phyloP scores from a whole-genome alignment of 1,140 invertebrate genomes.

The Saccostrea glomerata region DNA sequence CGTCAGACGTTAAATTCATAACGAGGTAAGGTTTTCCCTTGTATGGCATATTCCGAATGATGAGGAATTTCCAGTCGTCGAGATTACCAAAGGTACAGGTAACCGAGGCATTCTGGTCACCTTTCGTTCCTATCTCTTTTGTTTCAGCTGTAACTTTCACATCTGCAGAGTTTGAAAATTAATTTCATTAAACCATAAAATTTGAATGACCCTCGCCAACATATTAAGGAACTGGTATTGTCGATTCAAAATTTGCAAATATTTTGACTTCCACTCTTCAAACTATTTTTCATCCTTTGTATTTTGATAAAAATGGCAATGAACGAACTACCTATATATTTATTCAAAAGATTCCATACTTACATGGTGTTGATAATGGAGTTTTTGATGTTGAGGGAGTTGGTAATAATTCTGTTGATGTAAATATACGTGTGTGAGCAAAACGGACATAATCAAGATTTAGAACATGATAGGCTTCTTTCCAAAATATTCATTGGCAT shows the following conservation, averaged over 20 bases:
- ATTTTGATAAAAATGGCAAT: no score
- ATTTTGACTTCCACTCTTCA: no score
- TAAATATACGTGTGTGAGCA: neutral
- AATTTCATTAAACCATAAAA: neutral
- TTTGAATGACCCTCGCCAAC: neutral
- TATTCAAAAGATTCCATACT: neutral
- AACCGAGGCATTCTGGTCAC: slow-evolving; percentile 4
- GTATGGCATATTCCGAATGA: neutral
- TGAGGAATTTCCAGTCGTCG: slow-evolving; percentile 10
- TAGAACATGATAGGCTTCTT: neutral
- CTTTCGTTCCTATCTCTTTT: neutral
- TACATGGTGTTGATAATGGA: neutral
- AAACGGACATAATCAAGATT: neutral
- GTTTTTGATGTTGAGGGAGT: neutral
- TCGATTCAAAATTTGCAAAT: no score
- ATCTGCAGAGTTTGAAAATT: neutral
- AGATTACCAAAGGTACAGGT: neutral
- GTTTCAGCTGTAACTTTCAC: neutral
- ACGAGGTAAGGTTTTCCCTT: slow-evolving; percentile 19
- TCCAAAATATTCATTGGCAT: neutral
- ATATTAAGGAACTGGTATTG: neutral
- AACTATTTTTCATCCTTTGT: no score
- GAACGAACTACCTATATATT: no score
- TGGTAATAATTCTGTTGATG: neutral
- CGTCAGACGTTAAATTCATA: slow-evolving; percentile 10